Evolutionary conservation across 2,888 invertebrate genomes (phyloP).

Genomic region (Thereva nobilitata): DNA sequence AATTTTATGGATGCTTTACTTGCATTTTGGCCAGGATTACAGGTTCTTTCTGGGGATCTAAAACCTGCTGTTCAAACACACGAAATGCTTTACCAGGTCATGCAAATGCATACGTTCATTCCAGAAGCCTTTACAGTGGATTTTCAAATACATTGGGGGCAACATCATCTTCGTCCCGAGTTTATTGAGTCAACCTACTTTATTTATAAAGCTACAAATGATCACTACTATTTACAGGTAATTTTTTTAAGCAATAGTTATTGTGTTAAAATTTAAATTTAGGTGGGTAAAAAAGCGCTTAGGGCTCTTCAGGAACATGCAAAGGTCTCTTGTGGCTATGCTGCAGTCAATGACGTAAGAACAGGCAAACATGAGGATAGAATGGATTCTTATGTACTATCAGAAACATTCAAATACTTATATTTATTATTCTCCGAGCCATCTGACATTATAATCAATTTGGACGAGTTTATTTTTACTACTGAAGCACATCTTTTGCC

Average conservation of each 20-base stretch:
- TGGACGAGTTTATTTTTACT: conserved; percentile 87
- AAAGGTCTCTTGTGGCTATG: conserved; percentile 94
- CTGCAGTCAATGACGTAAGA: conserved; percentile 94
- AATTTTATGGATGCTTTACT: conserved; percentile 97
- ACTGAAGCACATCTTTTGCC: conserved; percentile 97
- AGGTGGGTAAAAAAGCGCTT: conserved; percentile 82
- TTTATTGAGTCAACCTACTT: conserved; percentile 98
- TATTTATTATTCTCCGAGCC: conserved; percentile 91
- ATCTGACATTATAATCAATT: conserved; percentile 76
- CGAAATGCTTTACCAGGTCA: conserved; percentile 98
- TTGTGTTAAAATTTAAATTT: neutral
- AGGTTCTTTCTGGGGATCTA: conserved; percentile 87
- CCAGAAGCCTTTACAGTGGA: conserved; percentile 99
- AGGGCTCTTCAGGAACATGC: conserved; percentile 88
- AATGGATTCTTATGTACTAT: conserved; percentile 97
- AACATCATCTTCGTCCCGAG: conserved; percentile 95
- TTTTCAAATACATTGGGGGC: conserved; percentile 98
- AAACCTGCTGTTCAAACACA: conserved; percentile 98
- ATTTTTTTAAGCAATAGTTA: neutral
- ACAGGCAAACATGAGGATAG: conserved; percentile 90
- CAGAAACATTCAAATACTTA: conserved; percentile 97
- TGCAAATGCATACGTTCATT: conserved; percentile 95
- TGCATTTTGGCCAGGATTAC: conserved; percentile 98
- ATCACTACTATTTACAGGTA: conserved; percentile 90
- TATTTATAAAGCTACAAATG: conserved; percentile 91